Base-by-base conservation (phyloP, 2,797 vertebrate species). In the Sarcoramphus papa region DNA sequence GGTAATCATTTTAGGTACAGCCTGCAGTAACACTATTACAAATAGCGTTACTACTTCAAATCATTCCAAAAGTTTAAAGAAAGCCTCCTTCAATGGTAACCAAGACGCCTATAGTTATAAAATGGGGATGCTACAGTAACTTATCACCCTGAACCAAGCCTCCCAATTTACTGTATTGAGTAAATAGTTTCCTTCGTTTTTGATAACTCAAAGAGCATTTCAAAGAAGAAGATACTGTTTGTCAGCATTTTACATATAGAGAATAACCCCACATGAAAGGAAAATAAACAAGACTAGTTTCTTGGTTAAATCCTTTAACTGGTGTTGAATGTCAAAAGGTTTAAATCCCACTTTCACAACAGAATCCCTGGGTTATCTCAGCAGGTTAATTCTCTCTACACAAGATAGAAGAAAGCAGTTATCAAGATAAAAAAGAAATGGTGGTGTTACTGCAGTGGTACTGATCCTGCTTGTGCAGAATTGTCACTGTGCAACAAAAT, bases 21-120 rank as follows among this genome's bases (percentile, higher is more conserved):
- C 10, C 41, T 77, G 28, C 37, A 88, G 59, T 56, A 75, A 43
- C 15, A 16, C 3, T 40, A 12, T 45, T 63, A 31, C 4, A 78
- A 84, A 47, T 5, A n/a, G 5, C 2, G 5, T 21, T 79, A 51
- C 28, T 59, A 35, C 45, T 79, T 25, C 33, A 65, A 72, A 65
- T 35, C 2, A 60, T 47, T 62, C 28, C 7, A 47, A 13, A 74
- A 47, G 14, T 51, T 43, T 48, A 18, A 41, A 51, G 73, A 80
- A 54, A 33, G 1, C 4, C 24, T 50, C 7, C 14, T 78, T 88
- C 35, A 56, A 0, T 2, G 1, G 14, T 48, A 59, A 68, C n/a
- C 17, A 72, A 72, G 25, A 53, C 21, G 70, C 8, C 8, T 69
- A 9, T 1, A 53, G 7, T 47, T 63, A 57, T 23, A 65, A 68